Evolutionary conservation across 1,140 invertebrate genomes (phyloP), one percentile per base, ranked within the genome.

Genomic region (Parasteatoda tepidariorum): DNA sequence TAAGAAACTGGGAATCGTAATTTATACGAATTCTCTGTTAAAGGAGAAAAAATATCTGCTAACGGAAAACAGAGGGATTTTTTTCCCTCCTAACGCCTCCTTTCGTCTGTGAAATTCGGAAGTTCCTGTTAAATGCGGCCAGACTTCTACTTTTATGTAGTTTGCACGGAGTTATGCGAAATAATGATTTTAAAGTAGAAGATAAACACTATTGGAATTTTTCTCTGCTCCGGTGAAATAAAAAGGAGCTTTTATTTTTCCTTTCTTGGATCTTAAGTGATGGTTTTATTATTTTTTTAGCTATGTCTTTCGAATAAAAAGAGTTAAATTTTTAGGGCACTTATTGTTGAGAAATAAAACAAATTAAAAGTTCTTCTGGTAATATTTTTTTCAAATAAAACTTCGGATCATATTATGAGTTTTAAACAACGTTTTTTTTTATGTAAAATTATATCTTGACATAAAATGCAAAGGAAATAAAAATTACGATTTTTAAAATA

Each of bases 161-260:
- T 67, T 67, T 24, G 64, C 31, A 11, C 33, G 64, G 22, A 67
- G 31, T 38, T 67, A 67, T 33, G n/a, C 22, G 31, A 67, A 67
- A 67, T 67, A 67, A 67, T 67, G 64, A 38, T 33, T 67, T 67
- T 33, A 38, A 34, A 38, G 64, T 67, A 22, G 33, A 38, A 67
- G 31, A 67, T 67, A 67, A 67, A 67, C 64, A 67, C 64, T 67
- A 67, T 67, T 33, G 33, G 1, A 18, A 34, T 67, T 67, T 33
- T 7, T 66, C 34, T 33, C 31, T 3, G 15, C 3, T 38, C 38
- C 1, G 38, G 18, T 48, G 38, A 9, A n/a, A n/a, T n/a, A 48
- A 13, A 48, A 48, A 48, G 18, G 38, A 48, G 9, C 1, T 48
- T 48, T 48, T 48, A 48, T 48, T 48, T 48, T 48, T 48, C 38